Conservation (phyloP, 2,888 invertebrate genomes). For the Acronicta leporina region DNA sequence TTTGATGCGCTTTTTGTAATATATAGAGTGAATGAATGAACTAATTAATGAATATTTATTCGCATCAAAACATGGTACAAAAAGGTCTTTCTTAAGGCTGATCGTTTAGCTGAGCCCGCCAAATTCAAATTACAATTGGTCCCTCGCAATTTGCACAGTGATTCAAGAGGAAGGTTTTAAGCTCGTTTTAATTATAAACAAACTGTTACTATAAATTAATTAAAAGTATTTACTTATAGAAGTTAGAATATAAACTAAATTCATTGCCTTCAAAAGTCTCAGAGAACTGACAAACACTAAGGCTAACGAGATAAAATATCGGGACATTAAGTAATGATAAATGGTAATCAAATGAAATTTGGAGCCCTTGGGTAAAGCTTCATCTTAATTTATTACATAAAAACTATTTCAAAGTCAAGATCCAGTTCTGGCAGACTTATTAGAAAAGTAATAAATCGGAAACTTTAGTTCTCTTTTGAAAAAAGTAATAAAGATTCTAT, state of each 20-base stretch:
- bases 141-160: too few species aligned
- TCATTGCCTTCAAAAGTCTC: background rate
- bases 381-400: conserved; percentile 5
- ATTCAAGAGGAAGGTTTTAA: too few species aligned
- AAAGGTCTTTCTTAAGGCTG: too few species aligned
- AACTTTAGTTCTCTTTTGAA: conserved; percentile 3
- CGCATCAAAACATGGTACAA: too few species aligned
- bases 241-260: background rate
- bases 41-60: too few species aligned
- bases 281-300: background rate
- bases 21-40: too few species aligned
- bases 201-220: too few species aligned
- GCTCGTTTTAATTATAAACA: too few species aligned
- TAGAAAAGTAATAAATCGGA: conserved; percentile 35
- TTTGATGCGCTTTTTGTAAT: too few species aligned
- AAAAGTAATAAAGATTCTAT: conserved; percentile 23
- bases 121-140: too few species aligned
- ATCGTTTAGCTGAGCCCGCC: too few species aligned
- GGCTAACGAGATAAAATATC: background rate
- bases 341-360: conserved; percentile 9
- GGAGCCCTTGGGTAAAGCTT: background rate
- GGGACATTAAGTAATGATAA: background rate
- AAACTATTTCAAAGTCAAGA: conserved; percentile 21
- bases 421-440: background rate
- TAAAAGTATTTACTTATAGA: too few species aligned